These are phyloP conservation scores for Paraescarpia echinospica DNA, from an alignment of 1,140 invertebrate genomes.

Conservation along the genomic window DNA sequence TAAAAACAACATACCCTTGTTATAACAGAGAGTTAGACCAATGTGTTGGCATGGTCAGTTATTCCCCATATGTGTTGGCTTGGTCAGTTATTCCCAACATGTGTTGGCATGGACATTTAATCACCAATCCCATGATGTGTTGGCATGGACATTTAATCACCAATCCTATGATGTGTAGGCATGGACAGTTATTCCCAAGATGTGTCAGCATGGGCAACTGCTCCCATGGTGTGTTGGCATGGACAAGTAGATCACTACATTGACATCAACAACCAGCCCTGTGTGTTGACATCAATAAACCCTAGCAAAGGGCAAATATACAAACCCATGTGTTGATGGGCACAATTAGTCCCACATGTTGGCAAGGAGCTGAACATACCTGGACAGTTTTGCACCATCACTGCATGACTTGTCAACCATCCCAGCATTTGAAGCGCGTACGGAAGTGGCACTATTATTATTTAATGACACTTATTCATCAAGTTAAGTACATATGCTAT, in stretches of 20 bases:
- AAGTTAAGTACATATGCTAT: slow-evolving; percentile 1
- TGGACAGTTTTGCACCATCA: not conserved
- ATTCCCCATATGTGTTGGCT: too few species aligned
- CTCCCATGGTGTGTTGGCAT: not conserved
- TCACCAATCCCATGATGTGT: not conserved
- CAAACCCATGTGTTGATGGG: not conserved
- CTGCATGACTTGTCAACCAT: not conserved
- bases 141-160: not conserved
- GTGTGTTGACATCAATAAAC: not conserved
- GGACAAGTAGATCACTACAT: not conserved
- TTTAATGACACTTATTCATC: slow-evolving; percentile 6
- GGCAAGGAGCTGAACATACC: not conserved
- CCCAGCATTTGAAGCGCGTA: not conserved
- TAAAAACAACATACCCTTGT: too few species aligned
- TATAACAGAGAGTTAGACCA: too few species aligned
- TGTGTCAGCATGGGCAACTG: not conserved
- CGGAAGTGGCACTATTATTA: not conserved
- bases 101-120: not conserved
- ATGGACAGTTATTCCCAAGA: not conserved
- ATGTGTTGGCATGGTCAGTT: too few species aligned
- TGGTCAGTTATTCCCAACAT: not conserved
- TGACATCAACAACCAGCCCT: not conserved
- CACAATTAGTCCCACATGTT: not conserved
- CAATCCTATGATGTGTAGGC: not conserved
- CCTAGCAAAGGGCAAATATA: not conserved